Conservation (phyloP, 2,888 invertebrate species). For the Pyrrhia umbra region DNA sequence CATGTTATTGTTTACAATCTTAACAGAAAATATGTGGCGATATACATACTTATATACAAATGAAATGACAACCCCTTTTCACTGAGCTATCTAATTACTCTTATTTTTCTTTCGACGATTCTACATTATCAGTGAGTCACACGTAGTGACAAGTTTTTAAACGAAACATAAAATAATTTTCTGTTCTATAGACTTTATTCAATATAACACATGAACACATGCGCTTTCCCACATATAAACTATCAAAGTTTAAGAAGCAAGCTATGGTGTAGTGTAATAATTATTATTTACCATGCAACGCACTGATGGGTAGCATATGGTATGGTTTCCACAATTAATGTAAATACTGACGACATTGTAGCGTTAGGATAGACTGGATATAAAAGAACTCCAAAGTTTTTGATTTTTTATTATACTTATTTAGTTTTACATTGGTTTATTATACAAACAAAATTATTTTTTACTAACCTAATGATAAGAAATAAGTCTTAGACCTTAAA, state of each 20-base stretch:
- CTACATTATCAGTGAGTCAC: neutral
- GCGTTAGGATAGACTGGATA: constrained; percentile 8
- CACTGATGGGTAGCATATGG: constrained; percentile 48
- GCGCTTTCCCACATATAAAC: constrained; percentile 30
- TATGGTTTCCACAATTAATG: constrained; percentile 59
- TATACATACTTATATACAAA: too few species aligned
- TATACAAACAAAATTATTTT: too few species aligned
- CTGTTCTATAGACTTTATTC: constrained; percentile 12
- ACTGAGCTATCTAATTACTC: neutral
- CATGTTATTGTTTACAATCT: too few species aligned
- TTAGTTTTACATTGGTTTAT: too few species aligned
- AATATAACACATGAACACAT: constrained; percentile 13
- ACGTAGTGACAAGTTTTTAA: neutral
- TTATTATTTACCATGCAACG: constrained; percentile 30
- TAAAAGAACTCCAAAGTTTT: neutral
- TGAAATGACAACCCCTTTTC: too few species aligned
- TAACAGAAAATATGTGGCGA: too few species aligned
- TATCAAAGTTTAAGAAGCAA: constrained; percentile 31
- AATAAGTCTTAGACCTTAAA: too few species aligned
- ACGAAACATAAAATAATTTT: constrained; percentile 2
- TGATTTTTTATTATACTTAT: too few species aligned
- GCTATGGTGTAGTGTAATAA: constrained; percentile 28
- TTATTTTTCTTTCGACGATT: neutral
- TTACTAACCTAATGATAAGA: too few species aligned
- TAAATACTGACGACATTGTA: constrained; percentile 46